Conservation (phyloP, 2,888 invertebrate genomes). For the Empis stercorea region DNA sequence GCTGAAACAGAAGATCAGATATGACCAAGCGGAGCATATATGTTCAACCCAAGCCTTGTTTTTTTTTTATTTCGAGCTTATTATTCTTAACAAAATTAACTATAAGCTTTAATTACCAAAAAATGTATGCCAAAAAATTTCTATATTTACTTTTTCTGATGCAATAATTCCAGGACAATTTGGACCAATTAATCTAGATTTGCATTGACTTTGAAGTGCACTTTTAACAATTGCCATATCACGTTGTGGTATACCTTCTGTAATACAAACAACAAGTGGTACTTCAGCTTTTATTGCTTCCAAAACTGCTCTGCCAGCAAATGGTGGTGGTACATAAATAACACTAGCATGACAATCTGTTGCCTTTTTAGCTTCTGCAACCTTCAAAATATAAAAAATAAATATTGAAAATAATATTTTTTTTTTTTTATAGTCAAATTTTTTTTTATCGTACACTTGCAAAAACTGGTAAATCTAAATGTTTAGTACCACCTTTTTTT, state of each 20-base stretch:
- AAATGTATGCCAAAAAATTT: background rate
- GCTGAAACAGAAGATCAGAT: too few species aligned
- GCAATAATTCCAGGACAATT: slow-evolving; percentile 97
- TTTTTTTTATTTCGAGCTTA: too few species aligned
- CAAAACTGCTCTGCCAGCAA: slow-evolving; percentile 70
- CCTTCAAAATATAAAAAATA: slow-evolving; percentile 14
- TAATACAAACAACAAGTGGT: slow-evolving; percentile 87
- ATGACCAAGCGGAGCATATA: too few species aligned
- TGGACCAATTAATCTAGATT: slow-evolving; percentile 83
- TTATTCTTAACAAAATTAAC: too few species aligned
- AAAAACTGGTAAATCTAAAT: slow-evolving; percentile 52
- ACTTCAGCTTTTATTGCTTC: slow-evolving; percentile 89
- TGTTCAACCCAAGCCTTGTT: too few species aligned
- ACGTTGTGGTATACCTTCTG: slow-evolving; percentile 89
- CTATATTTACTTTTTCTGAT: slow-evolving; percentile 46
- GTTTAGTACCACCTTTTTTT: slow-evolving; percentile 61
- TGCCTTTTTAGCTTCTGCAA: slow-evolving; percentile 59
- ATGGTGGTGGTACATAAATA: slow-evolving; percentile 86
- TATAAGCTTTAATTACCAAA: too few species aligned
- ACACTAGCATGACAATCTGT: slow-evolving; percentile 79
- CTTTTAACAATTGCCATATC: slow-evolving; percentile 97
- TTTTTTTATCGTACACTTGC: slow-evolving; percentile 7
- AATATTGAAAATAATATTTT: background rate
- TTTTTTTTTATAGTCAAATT: background rate
- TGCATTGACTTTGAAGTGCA: slow-evolving; percentile 62